Base-by-base conservation (phyloP, 2,888 invertebrate genomes). In the Eledona agricola region DNA sequence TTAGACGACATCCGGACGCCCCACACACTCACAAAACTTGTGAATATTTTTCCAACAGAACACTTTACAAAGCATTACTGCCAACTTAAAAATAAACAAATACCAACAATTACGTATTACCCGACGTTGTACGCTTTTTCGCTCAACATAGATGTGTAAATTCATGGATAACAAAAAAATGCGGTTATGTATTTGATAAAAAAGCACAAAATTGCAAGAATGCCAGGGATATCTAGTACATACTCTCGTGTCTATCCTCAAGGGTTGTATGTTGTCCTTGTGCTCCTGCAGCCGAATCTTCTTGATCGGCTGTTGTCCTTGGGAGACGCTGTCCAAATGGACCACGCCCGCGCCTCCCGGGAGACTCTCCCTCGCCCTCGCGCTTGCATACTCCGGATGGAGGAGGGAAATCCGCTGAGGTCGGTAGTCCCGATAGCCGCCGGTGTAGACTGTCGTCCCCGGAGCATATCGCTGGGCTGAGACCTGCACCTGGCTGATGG, bases 401-500 rank as follows among this genome's bases (percentile, higher is more conserved):
- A 88, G 81, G 72, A 88, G 80, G 47, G 88, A 88, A 78, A 89
- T 84, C 72, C 85, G 78, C 72, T 80, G 81, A 58, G 81, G 79
- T 51, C 64, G 78, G 67, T 78, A 82, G 57, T 71, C 80, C 45
- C 77, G 81, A 68, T 72, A 82, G 29, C 74, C 78, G 58, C 80
- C 79, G 57, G 79, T 79, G 60, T 79, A 78, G 60, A 79, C 79
- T 77, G 79, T 72, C 75, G 80, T 70, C 66, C 75, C 73, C 63
- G 73, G 76, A 72, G 55, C 57, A 72, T 13, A 60, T 20, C 51
- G 42, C 26, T 56, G 76, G 19, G 71, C 68, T 7, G 72, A 37
- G 54, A 63, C 64, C 57, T 64, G 66, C 53, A 66, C 63, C 52
- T 76, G 77, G 1, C 45, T 79, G 73, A 64, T 77, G 78, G 6